Conservation (phyloP, 1,140 invertebrate species). For the Bombus haemorrhoidalis region DNA sequence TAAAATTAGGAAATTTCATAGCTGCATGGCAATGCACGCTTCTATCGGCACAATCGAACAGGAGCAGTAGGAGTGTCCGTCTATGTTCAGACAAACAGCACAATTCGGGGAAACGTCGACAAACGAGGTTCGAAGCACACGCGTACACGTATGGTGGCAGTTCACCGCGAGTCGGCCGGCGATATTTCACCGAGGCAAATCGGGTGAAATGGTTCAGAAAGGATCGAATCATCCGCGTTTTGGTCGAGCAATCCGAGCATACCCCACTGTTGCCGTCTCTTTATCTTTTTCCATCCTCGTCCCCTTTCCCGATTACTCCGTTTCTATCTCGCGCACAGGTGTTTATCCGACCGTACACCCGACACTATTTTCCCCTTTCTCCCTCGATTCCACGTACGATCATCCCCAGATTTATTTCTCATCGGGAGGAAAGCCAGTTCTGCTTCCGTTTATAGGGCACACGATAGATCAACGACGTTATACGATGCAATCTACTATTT, state of each 20-base stretch:
- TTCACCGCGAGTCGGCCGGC: constrained; percentile 40
- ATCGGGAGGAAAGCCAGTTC: not conserved
- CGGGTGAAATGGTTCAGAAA: constrained; percentile 75
- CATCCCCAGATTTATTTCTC: constrained; percentile 56
- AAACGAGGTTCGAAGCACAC: constrained; percentile 20
- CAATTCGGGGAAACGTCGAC: constrained; percentile 10
- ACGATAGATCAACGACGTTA: not conserved
- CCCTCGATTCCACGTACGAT: constrained; percentile 37
- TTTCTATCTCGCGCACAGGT: constrained; percentile 66
- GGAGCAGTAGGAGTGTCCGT: constrained; percentile 40
- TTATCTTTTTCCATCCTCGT: constrained; percentile 46
- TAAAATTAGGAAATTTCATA: not conserved
- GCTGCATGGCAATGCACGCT: not conserved
- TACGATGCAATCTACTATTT: not conserved
- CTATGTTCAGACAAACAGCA: constrained; percentile 36
- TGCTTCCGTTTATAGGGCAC: not conserved
- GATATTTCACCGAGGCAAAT: constrained; percentile 73
- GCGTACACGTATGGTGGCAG: constrained; percentile 45
- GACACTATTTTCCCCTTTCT: constrained; percentile 54
- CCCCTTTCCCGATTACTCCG: constrained; percentile 50
- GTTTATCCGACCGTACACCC: constrained; percentile 70
- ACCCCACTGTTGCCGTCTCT: constrained; percentile 48
- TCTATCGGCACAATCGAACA: constrained; percentile 6
- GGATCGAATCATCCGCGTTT: constrained; percentile 74
- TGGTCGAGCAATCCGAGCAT: constrained; percentile 59